Base-by-base conservation (phyloP, 2,113 vertebrate genomes). In the Heterochromis multidens region DNA sequence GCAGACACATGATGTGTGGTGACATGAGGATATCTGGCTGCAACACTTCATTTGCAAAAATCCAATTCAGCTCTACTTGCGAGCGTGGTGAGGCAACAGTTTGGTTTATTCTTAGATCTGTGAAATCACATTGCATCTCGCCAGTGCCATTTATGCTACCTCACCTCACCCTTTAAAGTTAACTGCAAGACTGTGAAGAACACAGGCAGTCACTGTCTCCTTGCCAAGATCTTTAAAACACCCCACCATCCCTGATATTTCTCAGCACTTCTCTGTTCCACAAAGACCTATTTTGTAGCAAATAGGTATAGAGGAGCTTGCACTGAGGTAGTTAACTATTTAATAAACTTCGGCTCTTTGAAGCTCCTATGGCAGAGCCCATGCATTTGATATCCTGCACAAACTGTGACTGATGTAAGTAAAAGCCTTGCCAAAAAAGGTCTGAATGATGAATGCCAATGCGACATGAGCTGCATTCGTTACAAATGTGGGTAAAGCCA, bases 41-140 rank as follows among this genome's bases (percentile, higher is more conserved):
- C 83, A 87, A 87, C 94, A 95, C 92, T 94, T 96, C 91, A 96
- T 96, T 95, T 94, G 91, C 95, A 87, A 89, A 92, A 87, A 88
- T 79, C 85, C 91, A 79, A 88, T 76, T 78, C 87, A 58, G 84
- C 86, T 87, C 79, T 33, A 78, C 92, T 85, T 87, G 88, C 29
- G 60, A 91, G 89, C 65, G 80, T 82, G 74, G 81, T 89, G 94
- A 95, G 91, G 81, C 82, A 91, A 94, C 94, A 86, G 93, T 81
- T 87, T 16, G 82, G 78, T 90, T 92, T 96, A 96, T 96, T 96
- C 94, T 95, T 92, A 93, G 94, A 95, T 37, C 88, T 92, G 93
- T 90, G 93, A 95, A 93, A 89, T 87, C 93, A 92, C 87, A 40
- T 56, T 40, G 84, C 77, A 83, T 85, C 82, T 65, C 43, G 70